Evolutionary conservation across 2,888 invertebrate genomes (phyloP), one percentile per base, ranked within the genome.

Genomic region (Nymphalis polychloros): DNA sequence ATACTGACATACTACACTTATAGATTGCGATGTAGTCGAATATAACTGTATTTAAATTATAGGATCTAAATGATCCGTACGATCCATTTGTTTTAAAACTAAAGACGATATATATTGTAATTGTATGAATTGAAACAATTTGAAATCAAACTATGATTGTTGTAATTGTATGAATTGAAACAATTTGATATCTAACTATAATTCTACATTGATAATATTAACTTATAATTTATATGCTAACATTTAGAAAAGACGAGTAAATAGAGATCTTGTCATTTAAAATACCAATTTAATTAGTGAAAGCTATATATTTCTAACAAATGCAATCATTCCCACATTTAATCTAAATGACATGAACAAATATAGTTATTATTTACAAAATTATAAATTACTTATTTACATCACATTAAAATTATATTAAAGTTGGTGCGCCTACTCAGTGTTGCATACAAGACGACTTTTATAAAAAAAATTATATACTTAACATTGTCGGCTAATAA

Each of bases 341-440:
- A 16, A 68, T 69, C 72, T 74, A 78, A 35, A 77, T 71, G 63
- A 76, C 52, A 73, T 71, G 76, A 55, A 76, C 71, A 66, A 67
- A 63, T 75, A 75, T 73, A 69, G 31, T 23, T 55, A 41, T 41
- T 85, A 85, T 85, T 80, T 84, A 85, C 84, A 81, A 74, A 74
- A 78, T 74, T 77, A 79, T 76, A 79, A 79, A 72, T 73, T 73
- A 77, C 65, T 59, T 84, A 84, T 84, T 78, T 86, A 79, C 79
- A 80, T 69, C 31, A 55, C n/a, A 55, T 55, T 31, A 64, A 64
- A 57, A 41, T 59, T 35, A 69, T 35, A 53, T 59, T 19, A 35
- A 64, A 31, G 60, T 60, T 65, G 46, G 59, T 66, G 68, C 68
- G 59, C 59, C 63, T 66, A 69, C 48, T 61, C 52, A 48, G 60